A percentile compares a stretch with the other conserved stretches of the same genome.
Evolutionary conservation across 1,140 invertebrate species (phyloP).

Genomic region (Drosophila kohkoa): DNA sequence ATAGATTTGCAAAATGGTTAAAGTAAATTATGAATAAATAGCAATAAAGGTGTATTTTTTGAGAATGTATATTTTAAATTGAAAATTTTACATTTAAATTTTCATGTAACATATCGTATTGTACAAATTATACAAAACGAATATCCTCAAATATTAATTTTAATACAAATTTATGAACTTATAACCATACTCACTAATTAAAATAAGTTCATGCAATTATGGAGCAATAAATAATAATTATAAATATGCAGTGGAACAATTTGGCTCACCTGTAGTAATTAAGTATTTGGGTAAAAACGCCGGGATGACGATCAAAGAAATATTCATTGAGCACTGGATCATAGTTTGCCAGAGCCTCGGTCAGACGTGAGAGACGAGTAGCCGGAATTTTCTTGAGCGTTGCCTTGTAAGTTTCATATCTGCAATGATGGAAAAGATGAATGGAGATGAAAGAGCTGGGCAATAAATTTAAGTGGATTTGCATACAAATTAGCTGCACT

Average conservation of each 20-base stretch:
- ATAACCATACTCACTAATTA: slow-evolving; percentile 1
- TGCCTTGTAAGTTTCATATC: slow-evolving; percentile 98
- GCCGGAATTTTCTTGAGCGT: slow-evolving; percentile 97
- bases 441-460: neutral
- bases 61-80: too few species aligned
- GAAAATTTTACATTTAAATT: too few species aligned
- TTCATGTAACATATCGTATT: too few species aligned
- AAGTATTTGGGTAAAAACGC: slow-evolving; percentile 97
- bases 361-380: slow-evolving; percentile 94
- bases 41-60: too few species aligned
- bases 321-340: slow-evolving; percentile 99
- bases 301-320: slow-evolving; percentile 99
- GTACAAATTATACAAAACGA: too few species aligned
- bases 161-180: neutral
- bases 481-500: slow-evolving; percentile 61
- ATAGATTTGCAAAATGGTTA: too few species aligned
- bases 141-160: neutral
- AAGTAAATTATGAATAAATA: too few species aligned
- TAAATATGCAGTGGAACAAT: neutral
- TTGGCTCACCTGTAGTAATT: slow-evolving; percentile 92
- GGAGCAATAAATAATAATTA: neutral
- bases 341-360: slow-evolving; percentile 96
- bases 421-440: slow-evolving; percentile 63
- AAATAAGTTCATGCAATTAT: slow-evolving; percentile 3
- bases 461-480: slow-evolving; percentile 55